Percentiles rank a stretch among this genome's conserved stretches.
These are phyloP conservation scores for Lepilemur ruficaudatus DNA, from an alignment of 2,797 vertebrate species.

Conservation along the genomic window DNA sequence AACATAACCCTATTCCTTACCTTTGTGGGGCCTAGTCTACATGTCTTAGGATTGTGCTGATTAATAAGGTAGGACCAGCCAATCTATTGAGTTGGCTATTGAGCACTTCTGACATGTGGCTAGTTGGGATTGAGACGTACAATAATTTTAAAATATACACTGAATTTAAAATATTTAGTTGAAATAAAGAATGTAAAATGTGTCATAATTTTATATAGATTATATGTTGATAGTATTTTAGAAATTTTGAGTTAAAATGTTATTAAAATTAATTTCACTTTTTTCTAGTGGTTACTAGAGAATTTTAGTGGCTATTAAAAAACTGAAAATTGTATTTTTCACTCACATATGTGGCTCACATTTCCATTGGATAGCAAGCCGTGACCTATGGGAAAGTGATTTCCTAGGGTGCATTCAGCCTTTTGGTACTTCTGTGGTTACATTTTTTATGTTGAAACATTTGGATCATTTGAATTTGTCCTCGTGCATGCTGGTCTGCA, in stretches of 20 bases:
- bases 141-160: background rate
- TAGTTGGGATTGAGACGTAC: background rate
- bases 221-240: background rate
- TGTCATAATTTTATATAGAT: background rate
- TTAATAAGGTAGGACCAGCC: background rate
- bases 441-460: background rate
- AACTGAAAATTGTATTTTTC: background rate
- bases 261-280: constrained; percentile 4
- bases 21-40: background rate
- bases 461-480: constrained; percentile 24
- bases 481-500: background rate
- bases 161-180: background rate
- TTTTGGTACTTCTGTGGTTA: background rate
- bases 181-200: background rate
- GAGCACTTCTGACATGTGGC: background rate
- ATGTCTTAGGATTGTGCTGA: background rate
- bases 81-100: background rate
- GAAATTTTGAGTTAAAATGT: background rate
- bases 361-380: background rate
- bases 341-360: background rate
- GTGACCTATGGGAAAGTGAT: background rate
- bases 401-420: background rate
- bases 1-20: background rate
- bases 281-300: background rate
- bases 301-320: background rate